Conservation (phyloP, 2,113 vertebrate species). For the Ivindomyrus marchei region DNA sequence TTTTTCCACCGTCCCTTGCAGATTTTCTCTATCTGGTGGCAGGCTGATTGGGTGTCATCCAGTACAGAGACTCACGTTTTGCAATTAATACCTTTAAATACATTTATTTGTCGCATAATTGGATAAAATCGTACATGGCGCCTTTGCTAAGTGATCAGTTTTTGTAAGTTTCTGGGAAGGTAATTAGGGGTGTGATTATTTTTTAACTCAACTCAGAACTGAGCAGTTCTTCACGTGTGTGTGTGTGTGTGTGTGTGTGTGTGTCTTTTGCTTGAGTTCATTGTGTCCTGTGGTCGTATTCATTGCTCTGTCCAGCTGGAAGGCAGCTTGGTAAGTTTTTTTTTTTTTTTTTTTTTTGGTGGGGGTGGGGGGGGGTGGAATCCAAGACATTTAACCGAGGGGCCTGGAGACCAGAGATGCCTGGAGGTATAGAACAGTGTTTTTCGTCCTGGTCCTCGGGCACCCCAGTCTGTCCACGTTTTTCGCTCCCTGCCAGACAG, state of each 20-base stretch:
- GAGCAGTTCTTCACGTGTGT: background rate
- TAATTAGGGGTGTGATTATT: background rate
- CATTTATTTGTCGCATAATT: background rate
- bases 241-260: background rate
- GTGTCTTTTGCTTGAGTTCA: background rate
- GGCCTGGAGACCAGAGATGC: too few relatives aligned
- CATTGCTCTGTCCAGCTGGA: background rate
- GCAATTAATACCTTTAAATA: background rate
- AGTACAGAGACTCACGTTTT: background rate
- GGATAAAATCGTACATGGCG: background rate
- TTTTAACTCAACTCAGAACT: background rate
- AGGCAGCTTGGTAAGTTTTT: background rate
- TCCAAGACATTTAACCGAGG: background rate
- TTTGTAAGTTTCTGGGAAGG: background rate
- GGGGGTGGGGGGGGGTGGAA: background rate
- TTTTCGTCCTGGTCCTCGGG: background rate
- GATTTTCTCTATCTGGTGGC: background rate
- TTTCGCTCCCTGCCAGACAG: background rate
- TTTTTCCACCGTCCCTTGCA: background rate
- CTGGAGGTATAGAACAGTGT: background rate
- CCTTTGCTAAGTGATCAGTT: background rate
- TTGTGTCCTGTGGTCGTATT: background rate
- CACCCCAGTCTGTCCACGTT: background rate
- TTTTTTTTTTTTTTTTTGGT: too few relatives aligned
- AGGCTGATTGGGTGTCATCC: background rate